Evolutionary conservation across 1,140 invertebrate genomes (phyloP).

Genomic region (Caenorhabditis brenneri): DNA sequence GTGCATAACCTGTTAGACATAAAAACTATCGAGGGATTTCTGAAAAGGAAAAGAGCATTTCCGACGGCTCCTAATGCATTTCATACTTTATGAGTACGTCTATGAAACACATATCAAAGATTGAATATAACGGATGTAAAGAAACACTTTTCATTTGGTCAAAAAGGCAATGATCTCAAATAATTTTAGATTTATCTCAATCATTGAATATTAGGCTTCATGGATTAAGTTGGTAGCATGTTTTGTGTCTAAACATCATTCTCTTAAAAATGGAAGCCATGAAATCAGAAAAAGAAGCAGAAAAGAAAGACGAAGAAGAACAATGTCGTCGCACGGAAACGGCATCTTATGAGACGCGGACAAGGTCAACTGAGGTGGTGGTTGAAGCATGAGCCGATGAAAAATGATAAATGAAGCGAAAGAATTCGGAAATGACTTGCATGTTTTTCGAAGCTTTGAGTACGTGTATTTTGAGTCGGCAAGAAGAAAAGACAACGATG

Average conservation of each 20-base stretch:
- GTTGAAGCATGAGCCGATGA: neutral
- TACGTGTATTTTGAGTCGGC: neutral
- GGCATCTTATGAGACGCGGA: neutral
- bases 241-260: neutral
- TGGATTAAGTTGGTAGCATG: neutral
- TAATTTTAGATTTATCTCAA: too few species aligned
- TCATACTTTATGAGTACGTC: neutral
- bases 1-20: too few species aligned
- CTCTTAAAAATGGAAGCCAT: neutral
- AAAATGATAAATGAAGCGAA: conserved; percentile 38
- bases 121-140: neutral
- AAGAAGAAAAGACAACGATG: neutral
- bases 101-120: neutral
- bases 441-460: conserved; percentile 9
- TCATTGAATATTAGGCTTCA: neutral
- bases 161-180: too few species aligned
- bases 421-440: conserved; percentile 35
- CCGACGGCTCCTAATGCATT: neutral
- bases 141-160: too few species aligned
- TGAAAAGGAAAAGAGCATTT: neutral
- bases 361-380: neutral
- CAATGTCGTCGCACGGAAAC: neutral
- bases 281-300: neutral
- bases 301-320: neutral
- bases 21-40: too few species aligned